A percentile compares a stretch with the other conserved stretches of the same genome.
Conservation (phyloP, 2,113 vertebrate genomes). For the Phrynocephalus versicolor region DNA sequence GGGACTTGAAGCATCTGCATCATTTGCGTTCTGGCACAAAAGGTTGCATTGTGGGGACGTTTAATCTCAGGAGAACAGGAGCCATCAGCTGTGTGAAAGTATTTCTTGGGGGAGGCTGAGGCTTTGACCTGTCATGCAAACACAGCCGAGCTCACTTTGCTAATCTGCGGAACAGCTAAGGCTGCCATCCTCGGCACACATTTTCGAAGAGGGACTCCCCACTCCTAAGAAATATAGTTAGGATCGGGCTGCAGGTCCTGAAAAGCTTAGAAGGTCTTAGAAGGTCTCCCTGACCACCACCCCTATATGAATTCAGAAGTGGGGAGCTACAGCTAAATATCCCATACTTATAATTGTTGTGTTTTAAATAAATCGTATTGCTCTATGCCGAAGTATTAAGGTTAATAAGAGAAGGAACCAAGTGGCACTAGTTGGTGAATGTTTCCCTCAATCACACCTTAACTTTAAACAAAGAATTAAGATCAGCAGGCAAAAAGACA, state of each 20-base stretch:
- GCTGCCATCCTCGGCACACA: not conserved
- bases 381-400: not conserved
- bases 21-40: constrained; percentile 51
- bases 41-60: constrained; percentile 50
- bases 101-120: constrained; percentile 45
- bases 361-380: constrained; percentile 42
- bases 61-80: constrained; percentile 62
- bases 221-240: not conserved
- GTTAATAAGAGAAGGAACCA: constrained; percentile 13
- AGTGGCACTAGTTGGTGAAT: not conserved
- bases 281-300: constrained; percentile 22
- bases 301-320: constrained; percentile 41
- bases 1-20: constrained; percentile 56
- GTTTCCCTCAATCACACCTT: not conserved
- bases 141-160: constrained; percentile 59
- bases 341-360: not conserved
- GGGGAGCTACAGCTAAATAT: constrained; percentile 27
- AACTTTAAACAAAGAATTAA: not conserved
- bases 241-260: not conserved
- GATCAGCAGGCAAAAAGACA: not conserved
- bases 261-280: constrained; percentile 36
- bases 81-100: constrained; percentile 58
- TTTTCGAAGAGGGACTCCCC: not conserved
- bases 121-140: constrained; percentile 67
- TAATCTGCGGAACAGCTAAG: constrained; percentile 59